Evolutionary conservation across 2,888 invertebrate species (phyloP), one percentile per base, ranked within the genome.

Genomic region (Gibbula magus): DNA sequence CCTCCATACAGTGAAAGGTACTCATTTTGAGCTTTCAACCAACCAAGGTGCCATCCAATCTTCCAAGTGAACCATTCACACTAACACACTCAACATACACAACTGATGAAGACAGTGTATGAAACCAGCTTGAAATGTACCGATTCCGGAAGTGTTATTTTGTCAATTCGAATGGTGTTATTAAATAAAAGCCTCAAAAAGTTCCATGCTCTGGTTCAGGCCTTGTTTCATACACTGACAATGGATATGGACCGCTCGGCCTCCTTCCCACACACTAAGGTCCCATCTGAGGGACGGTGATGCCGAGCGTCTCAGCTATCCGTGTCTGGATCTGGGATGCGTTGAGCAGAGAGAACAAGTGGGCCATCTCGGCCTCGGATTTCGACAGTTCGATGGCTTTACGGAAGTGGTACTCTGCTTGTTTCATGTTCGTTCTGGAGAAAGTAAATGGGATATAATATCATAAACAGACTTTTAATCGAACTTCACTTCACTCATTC

Each of bases 321-420:
- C 61, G 70, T 32, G 79, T 77, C 93, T 99, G 98, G 39, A 98
- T 97, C 86, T 96, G 95, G 13, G 98, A 97, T 22, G 98, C 98
- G 93, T 98, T 96, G 89, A 96, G 95, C 86, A 99, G 93, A 1
- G 98, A 96, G 93, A 96, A 98, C 90, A 98, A 94, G 92, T 98
- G 98, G 39, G 96, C 95, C 95, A 98, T 95, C 94, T 99, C 98
- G 87, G 96, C 94, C 93, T 96, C 96, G 20, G 97, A 97, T 92
- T 97, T 96, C 66, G 97, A 96, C 86, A 97, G 93, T 79, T 95
- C 95, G 84, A 99, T 95, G 52, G 98, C 98, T 92, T 96, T 96
- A 89, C 97, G 96, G 92, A 98, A 98, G 80, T 97, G 94, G 86
- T 96, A 95, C 86, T 98, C 95, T 2, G 98, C 98, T 88, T 95